Conservation (phyloP, 2,888 invertebrate species). For the Lucinisca nassula region DNA sequence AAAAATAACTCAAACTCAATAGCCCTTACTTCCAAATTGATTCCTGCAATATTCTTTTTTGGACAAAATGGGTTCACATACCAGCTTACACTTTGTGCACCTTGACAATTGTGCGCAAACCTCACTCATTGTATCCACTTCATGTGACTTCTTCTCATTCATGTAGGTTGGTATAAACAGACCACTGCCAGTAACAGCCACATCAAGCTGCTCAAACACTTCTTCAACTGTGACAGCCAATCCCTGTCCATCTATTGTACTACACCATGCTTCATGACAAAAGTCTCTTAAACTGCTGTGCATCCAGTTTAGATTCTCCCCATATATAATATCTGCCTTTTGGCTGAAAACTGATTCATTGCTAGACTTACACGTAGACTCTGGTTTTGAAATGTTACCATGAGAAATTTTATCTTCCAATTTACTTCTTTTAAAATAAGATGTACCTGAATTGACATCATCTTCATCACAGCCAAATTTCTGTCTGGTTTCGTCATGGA, state of each 20-base stretch:
- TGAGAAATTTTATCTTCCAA: too few relatives aligned
- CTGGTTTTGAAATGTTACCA: too few relatives aligned
- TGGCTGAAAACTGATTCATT: background rate
- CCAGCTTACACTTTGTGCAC: conserved; percentile 69
- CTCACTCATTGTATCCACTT: conserved; percentile 83
- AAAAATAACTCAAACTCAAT: background rate
- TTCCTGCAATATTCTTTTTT: too few relatives aligned
- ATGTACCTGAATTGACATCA: too few relatives aligned
- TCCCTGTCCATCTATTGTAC: conserved; percentile 48
- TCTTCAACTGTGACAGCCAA: conserved; percentile 46
- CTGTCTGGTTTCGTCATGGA: too few relatives aligned
- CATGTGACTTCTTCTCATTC: conserved; percentile 85
- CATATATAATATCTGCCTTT: conserved; percentile 16
- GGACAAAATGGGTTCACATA: too few relatives aligned
- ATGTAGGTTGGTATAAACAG: conserved; percentile 77
- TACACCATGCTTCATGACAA: conserved; percentile 47
- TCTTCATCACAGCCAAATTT: too few relatives aligned
- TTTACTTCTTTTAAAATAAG: too few relatives aligned
- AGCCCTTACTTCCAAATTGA: too few relatives aligned
- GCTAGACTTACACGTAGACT: too few relatives aligned
- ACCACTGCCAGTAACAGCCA: background rate
- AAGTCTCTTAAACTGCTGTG: conserved; percentile 60
- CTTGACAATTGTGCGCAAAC: conserved; percentile 76
- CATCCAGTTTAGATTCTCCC: conserved; percentile 40
- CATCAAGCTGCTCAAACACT: conserved; percentile 13